These are phyloP conservation scores for Xiphophorus hellerii DNA, from an alignment of 2,113 vertebrate genomes.

Conservation along the genomic window DNA sequence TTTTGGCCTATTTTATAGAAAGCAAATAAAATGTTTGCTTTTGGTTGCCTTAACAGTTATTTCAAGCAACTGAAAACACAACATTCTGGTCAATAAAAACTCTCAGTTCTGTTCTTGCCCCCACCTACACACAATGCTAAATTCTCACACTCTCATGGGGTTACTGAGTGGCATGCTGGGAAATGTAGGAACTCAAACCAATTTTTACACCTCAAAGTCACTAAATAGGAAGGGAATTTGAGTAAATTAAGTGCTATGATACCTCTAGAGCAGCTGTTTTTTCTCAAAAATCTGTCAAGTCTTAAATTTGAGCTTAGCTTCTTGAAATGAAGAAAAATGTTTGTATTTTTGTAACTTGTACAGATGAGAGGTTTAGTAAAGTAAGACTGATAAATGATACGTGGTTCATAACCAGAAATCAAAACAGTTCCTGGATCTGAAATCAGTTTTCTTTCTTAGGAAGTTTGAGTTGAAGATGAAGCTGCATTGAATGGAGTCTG, in stretches of 20 bases:
- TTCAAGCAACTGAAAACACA: too few species aligned
- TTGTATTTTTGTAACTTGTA: too few species aligned
- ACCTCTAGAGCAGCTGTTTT: neutral
- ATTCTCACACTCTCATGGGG: constrained; percentile 38
- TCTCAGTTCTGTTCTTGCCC: constrained; percentile 50
- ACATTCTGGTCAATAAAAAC: neutral
- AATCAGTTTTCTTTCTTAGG: too few species aligned
- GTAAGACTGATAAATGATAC: too few species aligned
- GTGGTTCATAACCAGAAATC: too few species aligned
- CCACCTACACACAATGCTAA: constrained; percentile 44
- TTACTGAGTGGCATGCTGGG: constrained; percentile 54
- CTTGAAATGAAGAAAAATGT: too few species aligned
- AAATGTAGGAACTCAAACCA: constrained; percentile 34
- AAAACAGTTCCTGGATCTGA: too few species aligned
- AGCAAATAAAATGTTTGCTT: neutral
- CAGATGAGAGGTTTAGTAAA: too few species aligned
- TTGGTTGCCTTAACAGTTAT: neutral
- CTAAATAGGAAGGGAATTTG: neutral
- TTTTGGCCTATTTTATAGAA: neutral
- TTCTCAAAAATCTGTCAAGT: too few species aligned
- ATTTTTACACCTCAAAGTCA: neutral
- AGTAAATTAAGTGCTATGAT: neutral
- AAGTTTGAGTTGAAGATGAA: too few species aligned
- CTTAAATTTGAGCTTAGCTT: too few species aligned
- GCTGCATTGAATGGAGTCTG: too few species aligned